Percentiles rank a stretch among this genome's conserved stretches.
Conservation (phyloP, 30 jellyfish, hydroid and myxozoan genomes). For the Nemopilema nomurai region DNA sequence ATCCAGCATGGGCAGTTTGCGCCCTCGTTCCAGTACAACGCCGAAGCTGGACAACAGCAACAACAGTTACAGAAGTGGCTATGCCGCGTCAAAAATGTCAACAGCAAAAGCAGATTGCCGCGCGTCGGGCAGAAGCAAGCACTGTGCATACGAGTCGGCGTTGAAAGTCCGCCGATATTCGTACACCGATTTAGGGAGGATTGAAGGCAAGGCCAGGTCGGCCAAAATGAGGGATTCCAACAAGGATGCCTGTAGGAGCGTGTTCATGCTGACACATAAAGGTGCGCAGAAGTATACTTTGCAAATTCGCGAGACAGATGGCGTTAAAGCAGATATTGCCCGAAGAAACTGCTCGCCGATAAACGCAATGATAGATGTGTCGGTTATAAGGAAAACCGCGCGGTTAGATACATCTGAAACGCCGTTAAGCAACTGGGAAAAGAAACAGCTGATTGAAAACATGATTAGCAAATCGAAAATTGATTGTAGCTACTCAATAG, state of each 20-base stretch:
- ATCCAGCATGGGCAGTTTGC: slow-evolving; percentile 17
- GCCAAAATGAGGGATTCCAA: not conserved
- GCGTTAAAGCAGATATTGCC: not conserved
- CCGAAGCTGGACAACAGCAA: not conserved
- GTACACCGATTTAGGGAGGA: not conserved
- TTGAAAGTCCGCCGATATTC: not conserved
- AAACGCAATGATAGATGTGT: not conserved
- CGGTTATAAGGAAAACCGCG: not conserved
- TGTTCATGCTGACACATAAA: slow-evolving; percentile 31
- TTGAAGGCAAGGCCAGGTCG: not conserved
- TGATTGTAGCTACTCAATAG: not conserved
- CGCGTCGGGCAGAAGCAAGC: not conserved
- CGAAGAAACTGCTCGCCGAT: not conserved
- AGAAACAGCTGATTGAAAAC: not conserved
- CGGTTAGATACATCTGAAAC: not conserved
- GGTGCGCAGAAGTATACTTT: slow-evolving; percentile 27
- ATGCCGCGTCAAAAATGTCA: not conserved
- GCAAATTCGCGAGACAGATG: not conserved
- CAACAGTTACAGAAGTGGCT: not conserved
- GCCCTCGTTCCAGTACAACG: slow-evolving; percentile 8
- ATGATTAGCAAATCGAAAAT: not conserved
- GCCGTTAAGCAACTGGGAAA: not conserved
- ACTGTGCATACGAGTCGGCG: not conserved
- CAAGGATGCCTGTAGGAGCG: not conserved
- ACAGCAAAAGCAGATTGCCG: not conserved